Base-by-base conservation (phyloP, 2,113 vertebrate species). In the Holacanthus passer region DNA sequence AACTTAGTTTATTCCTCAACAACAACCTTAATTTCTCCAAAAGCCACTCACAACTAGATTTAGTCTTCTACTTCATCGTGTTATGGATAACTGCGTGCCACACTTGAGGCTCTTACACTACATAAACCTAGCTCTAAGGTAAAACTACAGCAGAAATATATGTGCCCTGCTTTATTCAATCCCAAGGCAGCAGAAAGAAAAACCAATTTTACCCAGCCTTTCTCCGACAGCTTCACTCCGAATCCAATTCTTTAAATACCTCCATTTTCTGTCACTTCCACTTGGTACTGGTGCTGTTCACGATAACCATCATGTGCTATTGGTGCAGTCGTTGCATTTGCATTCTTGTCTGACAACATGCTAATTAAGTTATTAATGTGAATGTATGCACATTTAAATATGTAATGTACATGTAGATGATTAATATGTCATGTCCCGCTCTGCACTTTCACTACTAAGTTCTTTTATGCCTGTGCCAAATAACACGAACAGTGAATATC, bases 111-210 rank as follows among this genome's bases (percentile, higher is more conserved):
- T 78, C 35, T 72, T 27, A 24, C 29, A 11, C 50, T 32, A 45
- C 53, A 74, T 35, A 29, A 39, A 41, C 12, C 10, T 47, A 41
- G 19, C n/a, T 62, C 50, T 19, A 16, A n/a, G 29, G 43, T 60
- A 29, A 65, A 81, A 48, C 55, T 37, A 5, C 47, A 10, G 58
- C 76, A 75, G 65, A 75, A 48, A 77, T 72, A 71, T 76, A 45
- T 64, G 27, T 69, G 55, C 27, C 73, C 53, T 74, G 64, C 39
- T 73, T 75, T 53, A 72, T 76, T 88, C n/a, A 79, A 55, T 79
- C 66, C 32, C 24, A 82, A 52, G 29, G 19, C 43, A 63, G 67
- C 47, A 53, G 32, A 82, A 19, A 71, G 41, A 53, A 67, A 70
- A 22, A 68, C 7, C 43, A 5, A 17, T 24, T n/a, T 48, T 17